Conservation (phyloP, 23 tunicate species). For the Halocynthia aurantium region DNA sequence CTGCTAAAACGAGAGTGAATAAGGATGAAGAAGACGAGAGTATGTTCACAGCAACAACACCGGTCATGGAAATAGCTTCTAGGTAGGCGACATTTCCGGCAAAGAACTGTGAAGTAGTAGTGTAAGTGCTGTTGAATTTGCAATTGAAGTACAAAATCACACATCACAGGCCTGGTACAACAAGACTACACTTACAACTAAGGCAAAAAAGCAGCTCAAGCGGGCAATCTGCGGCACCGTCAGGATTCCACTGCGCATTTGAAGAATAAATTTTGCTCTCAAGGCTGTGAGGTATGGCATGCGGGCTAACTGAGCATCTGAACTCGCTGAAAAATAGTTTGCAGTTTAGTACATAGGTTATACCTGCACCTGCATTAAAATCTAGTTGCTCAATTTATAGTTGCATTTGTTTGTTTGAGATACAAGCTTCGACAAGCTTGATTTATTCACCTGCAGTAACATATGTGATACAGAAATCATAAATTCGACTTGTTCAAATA, state of each 20-base stretch:
- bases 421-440: too few species aligned
- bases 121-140: too few species aligned
- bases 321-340: constrained; percentile 20
- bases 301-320: constrained; percentile 63
- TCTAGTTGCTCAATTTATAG: too few species aligned
- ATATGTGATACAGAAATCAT: too few species aligned
- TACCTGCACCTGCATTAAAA: too few species aligned
- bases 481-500: too few species aligned
- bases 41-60: constrained; percentile 70
- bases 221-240: constrained; percentile 50
- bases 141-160: background rate
- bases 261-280: constrained; percentile 41
- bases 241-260: constrained; percentile 27
- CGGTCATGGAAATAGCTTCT: constrained; percentile 65
- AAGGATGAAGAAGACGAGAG: constrained; percentile 67
- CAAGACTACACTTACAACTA: constrained; percentile 33
- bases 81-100: constrained; percentile 75
- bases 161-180: background rate
- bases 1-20: constrained; percentile 76
- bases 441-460: too few species aligned
- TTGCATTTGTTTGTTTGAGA: too few species aligned
- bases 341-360: too few species aligned
- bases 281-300: constrained; percentile 74
- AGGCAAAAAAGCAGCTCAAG: constrained; percentile 62
- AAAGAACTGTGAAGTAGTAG: constrained; percentile 64